These are phyloP conservation scores for Entelurus aequoreus DNA, from an alignment of 2,113 vertebrate genomes.

Conservation along the genomic window DNA sequence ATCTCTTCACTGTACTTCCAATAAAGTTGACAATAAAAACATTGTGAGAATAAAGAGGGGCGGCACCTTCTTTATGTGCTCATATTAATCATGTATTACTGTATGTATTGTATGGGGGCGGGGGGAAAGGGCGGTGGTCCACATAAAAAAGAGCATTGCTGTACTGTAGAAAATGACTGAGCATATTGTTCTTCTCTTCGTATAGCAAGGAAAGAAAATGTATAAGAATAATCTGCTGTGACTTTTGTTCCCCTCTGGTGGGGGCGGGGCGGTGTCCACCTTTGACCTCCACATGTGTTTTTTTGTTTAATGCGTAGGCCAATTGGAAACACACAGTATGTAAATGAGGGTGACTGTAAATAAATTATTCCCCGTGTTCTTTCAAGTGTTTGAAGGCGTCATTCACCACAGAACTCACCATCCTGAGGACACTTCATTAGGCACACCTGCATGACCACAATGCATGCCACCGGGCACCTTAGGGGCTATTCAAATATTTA, in stretches of 20 bases:
- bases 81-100: conserved; percentile 32
- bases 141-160: conserved; percentile 27
- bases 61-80: conserved; percentile 3
- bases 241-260: conserved; percentile 26
- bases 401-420: conserved; percentile 17
- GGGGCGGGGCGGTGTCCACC: conserved; percentile 1
- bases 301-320: conserved; percentile 25
- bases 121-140: neutral
- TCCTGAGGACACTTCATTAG: neutral
- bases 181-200: conserved; percentile 56
- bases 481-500: too few species aligned
- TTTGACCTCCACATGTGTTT: conserved; percentile 25
- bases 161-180: conserved; percentile 50
- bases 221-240: conserved; percentile 36
- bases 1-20: conserved; percentile 71
- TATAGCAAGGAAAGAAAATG: conserved; percentile 44
- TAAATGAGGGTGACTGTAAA: conserved; percentile 55
- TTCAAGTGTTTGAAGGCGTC: conserved; percentile 24
- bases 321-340: conserved; percentile 29
- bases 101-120: conserved; percentile 20
- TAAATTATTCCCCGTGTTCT: conserved; percentile 55
- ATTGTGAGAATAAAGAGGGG: conserved; percentile 61
- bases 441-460: too few species aligned
- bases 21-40: conserved; percentile 68
- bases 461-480: too few species aligned